Conservation (phyloP, 2,113 vertebrate species). For the Salvelinus namaycush region DNA sequence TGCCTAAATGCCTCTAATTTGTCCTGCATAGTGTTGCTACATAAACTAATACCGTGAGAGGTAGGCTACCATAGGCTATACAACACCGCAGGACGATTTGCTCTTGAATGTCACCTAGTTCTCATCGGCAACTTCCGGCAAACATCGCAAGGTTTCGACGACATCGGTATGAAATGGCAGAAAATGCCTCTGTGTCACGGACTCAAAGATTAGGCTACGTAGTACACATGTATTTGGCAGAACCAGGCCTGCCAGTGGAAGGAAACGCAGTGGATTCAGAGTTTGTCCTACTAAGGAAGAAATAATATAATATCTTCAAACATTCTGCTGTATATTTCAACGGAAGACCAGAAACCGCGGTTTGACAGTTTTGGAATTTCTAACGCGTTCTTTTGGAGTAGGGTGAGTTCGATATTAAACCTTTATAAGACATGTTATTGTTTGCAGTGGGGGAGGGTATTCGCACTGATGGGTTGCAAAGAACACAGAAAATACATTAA, state of each 20-base stretch:
- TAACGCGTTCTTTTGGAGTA: constrained; percentile 29
- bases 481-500: constrained; percentile 21
- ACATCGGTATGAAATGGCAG: constrained; percentile 70
- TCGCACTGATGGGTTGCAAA: constrained; percentile 19
- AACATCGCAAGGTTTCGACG: constrained; percentile 65
- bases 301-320: constrained; percentile 25
- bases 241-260: constrained; percentile 60
- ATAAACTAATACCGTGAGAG: too few species aligned
- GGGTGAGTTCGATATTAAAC: constrained; percentile 56
- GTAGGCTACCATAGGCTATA: not conserved
- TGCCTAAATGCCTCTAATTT: too few species aligned
- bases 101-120: constrained; percentile 22
- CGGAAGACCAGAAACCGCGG: constrained; percentile 48
- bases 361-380: constrained; percentile 58
- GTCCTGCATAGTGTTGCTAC: too few species aligned
- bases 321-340: constrained; percentile 45
- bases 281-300: constrained; percentile 43
- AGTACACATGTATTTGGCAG: constrained; percentile 53
- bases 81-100: not conserved
- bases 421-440: constrained; percentile 40
- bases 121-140: constrained; percentile 46
- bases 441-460: constrained; percentile 31
- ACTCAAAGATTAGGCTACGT: constrained; percentile 61
- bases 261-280: constrained; percentile 44
- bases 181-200: constrained; percentile 66